Evolutionary conservation across 2,888 invertebrate species (phyloP).

Genomic region (Autographa gamma): DNA sequence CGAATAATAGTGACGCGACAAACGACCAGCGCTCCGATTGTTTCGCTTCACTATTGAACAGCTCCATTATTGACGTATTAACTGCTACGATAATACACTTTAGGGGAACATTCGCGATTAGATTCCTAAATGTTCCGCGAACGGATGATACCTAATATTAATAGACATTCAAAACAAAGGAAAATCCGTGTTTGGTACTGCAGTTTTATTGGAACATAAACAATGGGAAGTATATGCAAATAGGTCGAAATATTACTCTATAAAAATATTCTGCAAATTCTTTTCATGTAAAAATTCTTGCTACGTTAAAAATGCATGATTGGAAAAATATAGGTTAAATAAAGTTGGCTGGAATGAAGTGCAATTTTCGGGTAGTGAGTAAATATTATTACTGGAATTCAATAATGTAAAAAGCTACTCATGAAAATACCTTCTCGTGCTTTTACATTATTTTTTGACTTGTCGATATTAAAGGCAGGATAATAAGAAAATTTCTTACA

Average conservation of each 20-base stretch:
- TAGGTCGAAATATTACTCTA: slow-evolving; percentile 16
- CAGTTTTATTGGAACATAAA: slow-evolving; percentile 30
- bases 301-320: slow-evolving; percentile 17
- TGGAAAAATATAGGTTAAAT: slow-evolving; percentile 19
- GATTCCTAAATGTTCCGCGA: slow-evolving; percentile 18
- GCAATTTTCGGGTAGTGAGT: background rate
- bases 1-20: slow-evolving; percentile 53
- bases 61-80: slow-evolving; percentile 51
- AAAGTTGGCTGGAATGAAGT: background rate
- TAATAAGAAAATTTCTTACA: too few relatives aligned
- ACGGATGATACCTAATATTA: slow-evolving; percentile 17
- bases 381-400: background rate
- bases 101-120: slow-evolving; percentile 35
- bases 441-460: background rate
- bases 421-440: background rate
- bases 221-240: slow-evolving; percentile 25
- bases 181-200: slow-evolving; percentile 26
- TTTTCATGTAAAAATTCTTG: slow-evolving; percentile 16
- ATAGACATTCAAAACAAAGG: slow-evolving; percentile 29
- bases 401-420: background rate
- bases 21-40: slow-evolving; percentile 47
- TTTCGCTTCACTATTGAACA: slow-evolving; percentile 48
- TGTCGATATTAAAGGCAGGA: background rate
- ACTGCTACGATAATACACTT: slow-evolving; percentile 43
- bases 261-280: slow-evolving; percentile 24